These are phyloP conservation scores for Scytalopus superciliaris DNA, from an alignment of 2,113 vertebrate genomes.

Conservation along the genomic window DNA sequence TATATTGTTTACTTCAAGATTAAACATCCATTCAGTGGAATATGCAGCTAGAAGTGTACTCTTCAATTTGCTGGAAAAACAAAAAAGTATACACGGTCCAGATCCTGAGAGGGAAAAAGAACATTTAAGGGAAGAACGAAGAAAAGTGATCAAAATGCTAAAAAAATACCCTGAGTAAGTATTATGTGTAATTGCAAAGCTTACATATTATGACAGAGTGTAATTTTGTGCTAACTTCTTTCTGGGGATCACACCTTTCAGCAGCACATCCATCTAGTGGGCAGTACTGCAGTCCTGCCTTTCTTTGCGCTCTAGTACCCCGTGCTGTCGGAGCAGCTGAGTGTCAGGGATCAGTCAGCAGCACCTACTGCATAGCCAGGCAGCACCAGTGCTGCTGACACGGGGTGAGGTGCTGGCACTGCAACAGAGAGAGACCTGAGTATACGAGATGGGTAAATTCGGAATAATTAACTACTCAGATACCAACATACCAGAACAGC, in stretches of 20 bases:
- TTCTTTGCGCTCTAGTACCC: background rate
- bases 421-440: background rate
- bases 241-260: background rate
- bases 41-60: background rate
- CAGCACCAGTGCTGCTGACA: background rate
- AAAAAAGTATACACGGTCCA: background rate
- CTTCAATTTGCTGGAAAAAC: background rate
- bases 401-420: background rate
- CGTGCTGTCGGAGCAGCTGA: background rate
- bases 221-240: background rate
- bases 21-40: conserved; percentile 28
- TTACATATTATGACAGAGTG: rapidly evolving
- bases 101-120: background rate
- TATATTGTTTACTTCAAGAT: conserved; percentile 21
- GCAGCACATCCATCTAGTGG: background rate
- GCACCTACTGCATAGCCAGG: background rate
- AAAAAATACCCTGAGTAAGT: conserved; percentile 33
- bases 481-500: background rate
- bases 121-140: background rate
- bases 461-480: background rate
- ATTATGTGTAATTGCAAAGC: background rate
- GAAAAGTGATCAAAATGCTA: background rate
- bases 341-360: background rate
- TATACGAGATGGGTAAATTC: background rate
- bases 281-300: background rate